A percentile compares a stretch with the other conserved stretches of the same genome.
Conservation (phyloP, 64 coral and sea anemone genomes). For the Exaiptasia diaphana region DNA sequence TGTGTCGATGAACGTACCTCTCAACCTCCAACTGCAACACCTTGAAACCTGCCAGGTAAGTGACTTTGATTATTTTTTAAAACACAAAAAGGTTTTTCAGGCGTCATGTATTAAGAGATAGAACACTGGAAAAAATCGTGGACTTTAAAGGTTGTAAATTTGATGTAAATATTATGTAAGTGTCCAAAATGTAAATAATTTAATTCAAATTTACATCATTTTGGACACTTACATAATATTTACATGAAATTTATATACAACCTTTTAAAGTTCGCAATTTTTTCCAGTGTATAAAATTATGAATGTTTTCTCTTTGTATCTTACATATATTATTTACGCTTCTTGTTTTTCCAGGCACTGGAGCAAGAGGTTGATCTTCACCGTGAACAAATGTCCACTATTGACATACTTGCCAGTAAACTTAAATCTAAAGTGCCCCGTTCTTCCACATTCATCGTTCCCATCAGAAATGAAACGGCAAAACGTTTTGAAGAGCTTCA, state of each 20-base stretch:
- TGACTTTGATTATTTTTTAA: too few relatives aligned
- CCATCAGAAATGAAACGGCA: conserved; percentile 58
- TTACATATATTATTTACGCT: too few relatives aligned
- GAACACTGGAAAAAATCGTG: too few relatives aligned
- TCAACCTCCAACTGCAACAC: conserved; percentile 60
- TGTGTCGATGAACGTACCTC: conserved; percentile 47
- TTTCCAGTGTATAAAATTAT: too few relatives aligned
- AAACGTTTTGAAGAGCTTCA: conserved; percentile 55
- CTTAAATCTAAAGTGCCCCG: conserved; percentile 32
- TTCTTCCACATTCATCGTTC: conserved; percentile 47
- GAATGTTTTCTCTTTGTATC: too few relatives aligned
- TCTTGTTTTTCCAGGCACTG: conserved; percentile 64
- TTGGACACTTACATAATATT: too few relatives aligned
- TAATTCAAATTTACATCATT: too few relatives aligned
- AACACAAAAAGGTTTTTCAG: neutral
- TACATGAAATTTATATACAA: too few relatives aligned
- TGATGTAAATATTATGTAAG: too few relatives aligned
- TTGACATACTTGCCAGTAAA: conserved; percentile 45
- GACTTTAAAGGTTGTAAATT: too few relatives aligned
- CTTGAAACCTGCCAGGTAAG: conserved; percentile 65
- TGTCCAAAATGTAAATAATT: too few relatives aligned
- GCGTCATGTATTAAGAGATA: neutral
- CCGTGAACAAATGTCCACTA: conserved; percentile 60
- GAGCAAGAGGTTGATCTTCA: conserved; percentile 83
- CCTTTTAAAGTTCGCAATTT: too few relatives aligned